These are phyloP conservation scores for Syrrhaptes paradoxus DNA, from an alignment of 2,113 vertebrate species.

Conservation along the genomic window DNA sequence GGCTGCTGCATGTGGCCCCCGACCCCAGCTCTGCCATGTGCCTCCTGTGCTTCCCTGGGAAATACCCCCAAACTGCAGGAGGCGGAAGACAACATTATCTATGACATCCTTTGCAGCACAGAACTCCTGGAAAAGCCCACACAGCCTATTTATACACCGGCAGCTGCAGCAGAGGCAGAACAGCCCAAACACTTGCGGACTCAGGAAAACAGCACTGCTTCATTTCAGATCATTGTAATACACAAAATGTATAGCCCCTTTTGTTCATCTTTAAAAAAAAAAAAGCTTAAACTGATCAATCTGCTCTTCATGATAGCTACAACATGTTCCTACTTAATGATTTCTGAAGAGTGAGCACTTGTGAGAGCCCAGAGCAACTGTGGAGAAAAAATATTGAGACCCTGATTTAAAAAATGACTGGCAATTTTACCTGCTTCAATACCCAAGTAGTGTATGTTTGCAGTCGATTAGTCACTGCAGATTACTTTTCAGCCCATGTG, in stretches of 20 bases:
- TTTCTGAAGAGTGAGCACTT: not conserved
- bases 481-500: constrained; percentile 1
- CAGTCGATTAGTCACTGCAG: constrained; percentile 41
- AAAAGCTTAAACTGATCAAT: constrained; percentile 1
- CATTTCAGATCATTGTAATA: not conserved
- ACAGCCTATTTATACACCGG: not conserved
- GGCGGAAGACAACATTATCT: not conserved
- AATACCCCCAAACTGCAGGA: not conserved
- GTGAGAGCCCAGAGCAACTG: not conserved
- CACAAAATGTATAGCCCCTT: not conserved
- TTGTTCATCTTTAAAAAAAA: not conserved
- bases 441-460: not conserved
- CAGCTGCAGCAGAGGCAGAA: constrained; percentile 22
- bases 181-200: not conserved
- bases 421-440: constrained; percentile 44
- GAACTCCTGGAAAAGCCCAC: not conserved
- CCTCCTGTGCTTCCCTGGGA: not conserved
- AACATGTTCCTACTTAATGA: not conserved
- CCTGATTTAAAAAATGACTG: not conserved
- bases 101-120: not conserved
- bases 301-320: not conserved
- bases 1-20: not conserved
- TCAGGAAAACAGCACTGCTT: not conserved
- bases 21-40: not conserved
- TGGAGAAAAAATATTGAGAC: not conserved